Base-by-base conservation (phyloP, 2,113 vertebrate species). In the Silurus glanis region DNA sequence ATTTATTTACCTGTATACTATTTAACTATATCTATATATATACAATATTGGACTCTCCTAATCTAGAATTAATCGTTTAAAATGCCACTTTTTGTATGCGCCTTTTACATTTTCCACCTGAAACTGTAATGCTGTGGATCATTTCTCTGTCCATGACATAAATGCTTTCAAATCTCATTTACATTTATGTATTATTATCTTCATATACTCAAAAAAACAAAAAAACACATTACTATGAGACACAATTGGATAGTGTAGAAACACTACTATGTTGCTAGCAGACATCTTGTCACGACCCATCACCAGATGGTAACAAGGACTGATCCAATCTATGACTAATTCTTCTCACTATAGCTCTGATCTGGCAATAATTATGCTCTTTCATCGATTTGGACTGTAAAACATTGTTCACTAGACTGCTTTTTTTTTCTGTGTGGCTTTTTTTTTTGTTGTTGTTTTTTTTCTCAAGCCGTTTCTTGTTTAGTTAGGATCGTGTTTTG, bases 281-380 rank as follows among this genome's bases (percentile, higher is more conserved):
- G 86, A 87, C 83, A 82, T 85, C 83, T 82, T 82, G 69, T 84
- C 82, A 87, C 25, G 85, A 82, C 88, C 71, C 83, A 89, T 87
- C 62, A 89, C 79, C 83, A 89, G 78, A 89, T 86, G 85, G 69
- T 81, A 56, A 81, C 51, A 55, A 28, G 56, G 16, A 83, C 83
- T 72, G 62, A 83, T 85, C 72, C 80, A 82, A 85, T 76, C 61
- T 79, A 80, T 87, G 64, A 87, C 64, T 87, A 89, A 89, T 79
- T 61, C 28, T 87, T 79, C 84, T 84, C 80, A 75, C 78, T 79
- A 85, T 49, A 82, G 71, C 49, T 82, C 49, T 87, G 25, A 25
- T 76, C 47, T 71, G 56, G 59, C 88, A 71, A 62, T 82, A 64
- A 85, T 85, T 47, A 58, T 47, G 80, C 67, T 67, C 85, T 80